Evolutionary conservation across 2,797 vertebrate genomes (phyloP).

Genomic region (Luscinia luscinia): DNA sequence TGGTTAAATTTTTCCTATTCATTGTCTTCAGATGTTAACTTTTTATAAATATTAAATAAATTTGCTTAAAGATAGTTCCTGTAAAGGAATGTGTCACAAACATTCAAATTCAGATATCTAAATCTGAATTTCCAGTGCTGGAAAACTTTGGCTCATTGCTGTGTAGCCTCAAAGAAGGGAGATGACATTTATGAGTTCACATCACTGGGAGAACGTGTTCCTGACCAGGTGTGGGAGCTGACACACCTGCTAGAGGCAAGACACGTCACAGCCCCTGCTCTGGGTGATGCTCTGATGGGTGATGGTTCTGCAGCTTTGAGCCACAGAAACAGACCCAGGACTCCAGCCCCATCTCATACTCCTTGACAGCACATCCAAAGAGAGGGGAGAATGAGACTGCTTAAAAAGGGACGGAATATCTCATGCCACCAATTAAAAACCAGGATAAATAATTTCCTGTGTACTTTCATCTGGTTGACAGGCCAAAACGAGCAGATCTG

Average conservation of each 20-base stretch:
- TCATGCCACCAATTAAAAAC: background rate
- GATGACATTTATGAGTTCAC: background rate
- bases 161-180: background rate
- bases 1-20: background rate
- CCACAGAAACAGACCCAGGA: background rate
- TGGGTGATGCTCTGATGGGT: background rate
- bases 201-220: background rate
- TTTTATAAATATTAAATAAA: slow-evolving; percentile 12
- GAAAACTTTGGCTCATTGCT: background rate
- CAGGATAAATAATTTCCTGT: background rate
- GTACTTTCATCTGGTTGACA: background rate
- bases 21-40: background rate
- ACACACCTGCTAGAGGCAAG: background rate
- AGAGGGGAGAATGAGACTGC: background rate
- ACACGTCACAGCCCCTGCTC: background rate
- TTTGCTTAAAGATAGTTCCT: background rate
- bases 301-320: background rate
- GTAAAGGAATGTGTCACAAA: background rate
- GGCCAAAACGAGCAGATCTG: background rate
- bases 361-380: background rate
- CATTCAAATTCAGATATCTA: background rate
- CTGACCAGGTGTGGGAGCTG: background rate
- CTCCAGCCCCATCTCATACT: background rate
- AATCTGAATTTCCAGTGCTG: background rate
- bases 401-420: background rate